A percentile compares a stretch with the other conserved stretches of the same genome.
Conservation (phyloP, 2,113 vertebrate species). For the Kryptolebias marmoratus region DNA sequence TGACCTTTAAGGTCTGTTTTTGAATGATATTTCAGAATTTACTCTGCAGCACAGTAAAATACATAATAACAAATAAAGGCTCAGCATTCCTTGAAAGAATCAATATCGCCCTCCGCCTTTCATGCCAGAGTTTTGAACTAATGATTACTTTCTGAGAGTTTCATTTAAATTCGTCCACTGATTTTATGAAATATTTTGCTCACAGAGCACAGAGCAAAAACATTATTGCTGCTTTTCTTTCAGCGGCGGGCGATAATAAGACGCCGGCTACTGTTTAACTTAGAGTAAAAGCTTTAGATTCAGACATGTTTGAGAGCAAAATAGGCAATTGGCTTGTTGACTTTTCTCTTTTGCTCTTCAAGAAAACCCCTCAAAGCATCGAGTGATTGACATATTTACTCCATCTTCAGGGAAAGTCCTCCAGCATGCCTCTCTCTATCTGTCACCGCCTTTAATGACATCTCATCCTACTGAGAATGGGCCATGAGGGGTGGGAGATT, state of each 20-base stretch:
- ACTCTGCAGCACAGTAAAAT: not conserved
- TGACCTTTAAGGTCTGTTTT: conserved; percentile 18
- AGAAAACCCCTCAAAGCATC: conserved; percentile 27
- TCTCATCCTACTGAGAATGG: conserved; percentile 58
- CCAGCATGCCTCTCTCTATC: conserved; percentile 34
- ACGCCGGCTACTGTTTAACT: conserved; percentile 23
- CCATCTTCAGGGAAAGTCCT: conserved; percentile 36
- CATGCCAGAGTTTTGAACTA: too few species aligned
- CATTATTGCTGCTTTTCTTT: not conserved
- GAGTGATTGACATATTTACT: conserved; percentile 67
- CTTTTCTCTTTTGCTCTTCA: conserved; percentile 34
- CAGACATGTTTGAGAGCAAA: conserved; percentile 1
- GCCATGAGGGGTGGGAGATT: conserved; percentile 54
- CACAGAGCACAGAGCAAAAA: too few species aligned
- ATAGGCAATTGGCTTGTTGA: conserved; percentile 16
- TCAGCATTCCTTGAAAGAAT: too few species aligned
- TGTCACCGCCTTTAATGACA: conserved; percentile 40
- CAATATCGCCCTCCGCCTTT: too few species aligned
- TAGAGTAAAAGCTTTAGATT: not conserved
- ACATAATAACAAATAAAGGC: not conserved
- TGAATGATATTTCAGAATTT: conserved; percentile 19
- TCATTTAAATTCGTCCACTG: too few species aligned
- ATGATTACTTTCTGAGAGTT: too few species aligned
- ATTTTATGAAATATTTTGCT: too few species aligned
- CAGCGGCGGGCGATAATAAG: too few species aligned